Evolutionary conservation across 2,113 vertebrate species (phyloP).

Genomic region (Pedionomus torquatus): DNA sequence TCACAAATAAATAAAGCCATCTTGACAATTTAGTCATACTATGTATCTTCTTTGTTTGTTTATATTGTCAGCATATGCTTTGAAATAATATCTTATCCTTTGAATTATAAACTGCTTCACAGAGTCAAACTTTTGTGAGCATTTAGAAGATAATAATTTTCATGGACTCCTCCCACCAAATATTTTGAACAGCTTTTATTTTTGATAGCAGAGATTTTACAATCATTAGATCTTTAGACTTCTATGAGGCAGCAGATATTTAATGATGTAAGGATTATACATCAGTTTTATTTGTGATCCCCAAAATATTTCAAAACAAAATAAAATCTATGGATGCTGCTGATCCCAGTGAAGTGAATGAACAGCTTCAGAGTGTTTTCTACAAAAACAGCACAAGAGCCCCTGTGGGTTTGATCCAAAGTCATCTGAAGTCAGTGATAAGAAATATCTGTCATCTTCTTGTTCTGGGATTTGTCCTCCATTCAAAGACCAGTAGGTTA

Average conservation of each 20-base stretch:
- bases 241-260: neutral
- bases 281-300: neutral
- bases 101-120: conserved; percentile 10
- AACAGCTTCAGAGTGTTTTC: neutral
- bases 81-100: neutral
- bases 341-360: neutral
- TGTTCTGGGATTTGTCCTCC: neutral
- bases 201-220: neutral
- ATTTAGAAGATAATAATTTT: conserved; percentile 30
- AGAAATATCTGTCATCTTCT: neutral
- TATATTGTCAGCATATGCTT: neutral
- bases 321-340: neutral
- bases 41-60: neutral
- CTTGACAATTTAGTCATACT: neutral
- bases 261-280: neutral
- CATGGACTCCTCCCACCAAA: neutral
- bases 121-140: neutral
- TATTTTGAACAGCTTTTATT: conserved; percentile 30
- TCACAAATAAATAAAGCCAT: neutral
- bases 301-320: conserved; percentile 4
- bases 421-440: neutral
- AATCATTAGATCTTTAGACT: neutral
- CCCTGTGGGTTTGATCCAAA: neutral
- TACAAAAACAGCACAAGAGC: neutral
- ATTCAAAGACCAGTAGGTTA: neutral